Conservation (phyloP, 1,140 invertebrate genomes). For the Drosophila tani region DNA sequence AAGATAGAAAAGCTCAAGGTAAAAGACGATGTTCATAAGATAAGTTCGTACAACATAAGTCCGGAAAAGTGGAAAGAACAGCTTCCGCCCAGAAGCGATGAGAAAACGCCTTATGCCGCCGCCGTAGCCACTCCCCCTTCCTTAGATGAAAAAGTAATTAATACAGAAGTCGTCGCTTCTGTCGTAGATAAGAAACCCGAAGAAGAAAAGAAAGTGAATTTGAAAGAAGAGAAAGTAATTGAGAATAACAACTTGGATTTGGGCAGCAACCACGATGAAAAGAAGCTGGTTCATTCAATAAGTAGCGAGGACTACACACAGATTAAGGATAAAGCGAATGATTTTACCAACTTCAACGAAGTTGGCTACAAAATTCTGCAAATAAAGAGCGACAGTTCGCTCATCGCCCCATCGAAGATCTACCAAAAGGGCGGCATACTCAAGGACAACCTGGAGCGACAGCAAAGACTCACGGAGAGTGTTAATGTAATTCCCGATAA, state of each 20-base stretch:
- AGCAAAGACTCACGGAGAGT: slow-evolving; percentile 48
- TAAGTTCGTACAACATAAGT: slow-evolving; percentile 10
- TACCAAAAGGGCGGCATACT: slow-evolving; percentile 76
- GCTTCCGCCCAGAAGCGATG: slow-evolving; percentile 2
- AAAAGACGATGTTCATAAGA: slow-evolving; percentile 36
- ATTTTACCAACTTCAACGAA: slow-evolving; percentile 37
- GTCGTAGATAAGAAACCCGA: slow-evolving; percentile 10
- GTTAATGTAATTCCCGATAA: slow-evolving; percentile 37
- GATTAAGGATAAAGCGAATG: slow-evolving; percentile 46
- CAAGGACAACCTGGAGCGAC: slow-evolving; percentile 67
- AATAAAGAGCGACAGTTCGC: slow-evolving; percentile 79
- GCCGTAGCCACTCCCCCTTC: background rate
- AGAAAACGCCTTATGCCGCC: background rate
- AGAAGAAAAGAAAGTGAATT: slow-evolving; percentile 17
- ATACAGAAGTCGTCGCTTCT: slow-evolving; percentile 5
- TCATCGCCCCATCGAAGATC: slow-evolving; percentile 67
- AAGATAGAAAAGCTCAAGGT: slow-evolving; percentile 45
- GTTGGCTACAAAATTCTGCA: slow-evolving; percentile 77
- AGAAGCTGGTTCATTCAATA: slow-evolving; percentile 69
- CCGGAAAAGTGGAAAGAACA: slow-evolving; percentile 25
- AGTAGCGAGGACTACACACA: slow-evolving; percentile 72
- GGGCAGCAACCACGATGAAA: slow-evolving; percentile 27
- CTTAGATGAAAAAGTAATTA: slow-evolving; percentile 19
- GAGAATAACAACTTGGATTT: slow-evolving; percentile 48
- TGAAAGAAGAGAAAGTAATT: slow-evolving; percentile 12